phyloP scores from a whole-genome alignment of 2,797 vertebrate genomes.

The Trematomus bernacchii region DNA sequence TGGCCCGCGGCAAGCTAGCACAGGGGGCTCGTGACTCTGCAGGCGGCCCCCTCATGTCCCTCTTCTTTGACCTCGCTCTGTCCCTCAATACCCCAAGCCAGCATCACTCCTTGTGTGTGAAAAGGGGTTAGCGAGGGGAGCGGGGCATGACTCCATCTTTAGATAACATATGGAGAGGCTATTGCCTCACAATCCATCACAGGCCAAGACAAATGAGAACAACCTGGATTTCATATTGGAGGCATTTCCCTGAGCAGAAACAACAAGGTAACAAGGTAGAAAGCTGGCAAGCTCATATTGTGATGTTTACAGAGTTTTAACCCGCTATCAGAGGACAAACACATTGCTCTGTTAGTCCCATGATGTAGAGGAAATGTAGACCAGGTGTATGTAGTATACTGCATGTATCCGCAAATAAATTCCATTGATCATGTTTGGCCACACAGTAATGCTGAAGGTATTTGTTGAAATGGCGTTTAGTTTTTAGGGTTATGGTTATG shows the following conservation, averaged over 20 bases:
- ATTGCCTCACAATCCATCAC: constrained; percentile 78
- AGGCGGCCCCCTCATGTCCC: constrained; percentile 48
- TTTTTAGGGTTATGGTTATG: background rate
- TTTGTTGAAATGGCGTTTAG: constrained; percentile 11
- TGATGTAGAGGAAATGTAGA: constrained; percentile 14
- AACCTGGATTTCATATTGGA: constrained; percentile 73
- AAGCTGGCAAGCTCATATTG: constrained; percentile 40
- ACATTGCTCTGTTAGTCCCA: constrained; percentile 19
- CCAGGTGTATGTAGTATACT: background rate
- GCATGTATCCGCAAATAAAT: background rate
- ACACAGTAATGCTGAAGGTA: background rate
- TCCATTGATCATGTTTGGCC: background rate
- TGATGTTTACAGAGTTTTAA: constrained; percentile 54
- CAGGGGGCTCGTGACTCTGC: constrained; percentile 40
- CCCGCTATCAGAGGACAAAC: constrained; percentile 33
- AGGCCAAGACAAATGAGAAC: constrained; percentile 75
- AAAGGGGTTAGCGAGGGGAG: constrained; percentile 64
- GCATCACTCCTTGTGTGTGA: constrained; percentile 73
- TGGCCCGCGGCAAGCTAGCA: constrained; percentile 74
- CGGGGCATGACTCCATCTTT: constrained; percentile 72
- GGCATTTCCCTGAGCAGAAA: constrained; percentile 63
- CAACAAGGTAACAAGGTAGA: constrained; percentile 49
- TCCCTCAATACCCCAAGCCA: constrained; percentile 65
- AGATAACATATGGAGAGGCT: constrained; percentile 81
- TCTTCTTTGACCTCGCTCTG: constrained; percentile 66